Percentiles rank a stretch among this genome's conserved stretches.
phyloP scores from a whole-genome alignment of 2,113 vertebrate species.

The Arizona elegans region DNA sequence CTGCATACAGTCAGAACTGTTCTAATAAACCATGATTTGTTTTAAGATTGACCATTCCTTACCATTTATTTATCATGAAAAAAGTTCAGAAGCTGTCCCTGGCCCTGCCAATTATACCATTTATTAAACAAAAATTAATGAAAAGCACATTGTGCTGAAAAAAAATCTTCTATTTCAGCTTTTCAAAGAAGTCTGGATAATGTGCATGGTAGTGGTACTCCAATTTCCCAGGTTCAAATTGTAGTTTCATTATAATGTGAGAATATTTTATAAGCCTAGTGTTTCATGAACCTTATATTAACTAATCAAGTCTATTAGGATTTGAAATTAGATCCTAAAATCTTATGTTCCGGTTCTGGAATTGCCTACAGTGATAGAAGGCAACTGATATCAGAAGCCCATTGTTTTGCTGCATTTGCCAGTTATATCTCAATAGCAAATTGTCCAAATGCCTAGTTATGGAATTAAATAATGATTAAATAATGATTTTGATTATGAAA shows the following conservation, averaged over 20 bases:
- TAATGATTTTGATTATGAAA: not conserved
- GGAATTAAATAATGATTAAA: not conserved
- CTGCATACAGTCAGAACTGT: not conserved
- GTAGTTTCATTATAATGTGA: not conserved
- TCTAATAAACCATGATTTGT: not conserved
- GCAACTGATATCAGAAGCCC: not conserved
- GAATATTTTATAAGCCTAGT: not conserved
- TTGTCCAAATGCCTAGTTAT: not conserved
- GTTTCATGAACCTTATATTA: not conserved
- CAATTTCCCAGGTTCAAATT: not conserved
- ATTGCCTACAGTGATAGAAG: not conserved
- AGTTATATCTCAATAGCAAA: not conserved
- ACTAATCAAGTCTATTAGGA: not conserved
- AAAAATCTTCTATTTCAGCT: not conserved
- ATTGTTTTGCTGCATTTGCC: not conserved
- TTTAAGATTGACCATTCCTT: not conserved
- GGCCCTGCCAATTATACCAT: not conserved
- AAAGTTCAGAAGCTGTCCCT: not conserved
- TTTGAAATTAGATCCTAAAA: not conserved
- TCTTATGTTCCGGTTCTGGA: not conserved
- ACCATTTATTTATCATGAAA: not conserved
- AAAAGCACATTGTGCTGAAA: not conserved
- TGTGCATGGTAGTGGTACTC: not conserved
- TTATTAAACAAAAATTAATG: not conserved
- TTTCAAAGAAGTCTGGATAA: not conserved